Conservation (phyloP, 2,888 invertebrate genomes). For the Scaptomyza polygonia region DNA sequence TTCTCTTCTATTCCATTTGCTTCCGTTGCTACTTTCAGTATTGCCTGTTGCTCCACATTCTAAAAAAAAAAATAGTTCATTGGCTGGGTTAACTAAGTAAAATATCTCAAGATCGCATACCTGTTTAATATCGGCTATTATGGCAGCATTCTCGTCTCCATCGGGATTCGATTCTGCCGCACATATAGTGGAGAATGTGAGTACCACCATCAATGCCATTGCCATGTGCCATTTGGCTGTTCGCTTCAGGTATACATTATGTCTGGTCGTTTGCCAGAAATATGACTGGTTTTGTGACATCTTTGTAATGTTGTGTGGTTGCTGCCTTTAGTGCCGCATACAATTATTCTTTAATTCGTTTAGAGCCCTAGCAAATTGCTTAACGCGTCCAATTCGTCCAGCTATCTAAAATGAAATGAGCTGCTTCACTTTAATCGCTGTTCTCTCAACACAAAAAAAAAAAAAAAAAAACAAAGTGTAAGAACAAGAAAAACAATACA, state of each 20-base stretch:
- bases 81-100: not conserved
- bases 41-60: slow-evolving; percentile 47
- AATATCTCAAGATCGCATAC: slow-evolving; percentile 45
- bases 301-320: slow-evolving; percentile 40
- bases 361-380: slow-evolving; percentile 2
- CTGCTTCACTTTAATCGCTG: slow-evolving; percentile 28
- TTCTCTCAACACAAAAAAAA: slow-evolving; percentile 15
- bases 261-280: slow-evolving; percentile 83
- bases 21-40: slow-evolving; percentile 26
- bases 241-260: slow-evolving; percentile 83
- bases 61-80: not conserved
- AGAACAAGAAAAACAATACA: slow-evolving; percentile 12
- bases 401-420: slow-evolving; percentile 62
- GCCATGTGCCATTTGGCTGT: slow-evolving; percentile 82
- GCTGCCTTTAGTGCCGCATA: slow-evolving; percentile 32
- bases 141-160: slow-evolving; percentile 63
- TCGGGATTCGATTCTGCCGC: slow-evolving; percentile 77
- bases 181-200: slow-evolving; percentile 82
- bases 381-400: slow-evolving; percentile 53
- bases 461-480: not conserved
- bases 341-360: slow-evolving; percentile 17
- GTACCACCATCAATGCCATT: slow-evolving; percentile 79
- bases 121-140: slow-evolving; percentile 63
- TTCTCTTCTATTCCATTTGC: slow-evolving; percentile 37
- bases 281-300: slow-evolving; percentile 84